Percentiles rank a stretch among this genome's conserved stretches.
These are phyloP conservation scores for Bovichtus variegatus DNA, from an alignment of 2,797 vertebrate species.

Conservation along the genomic window DNA sequence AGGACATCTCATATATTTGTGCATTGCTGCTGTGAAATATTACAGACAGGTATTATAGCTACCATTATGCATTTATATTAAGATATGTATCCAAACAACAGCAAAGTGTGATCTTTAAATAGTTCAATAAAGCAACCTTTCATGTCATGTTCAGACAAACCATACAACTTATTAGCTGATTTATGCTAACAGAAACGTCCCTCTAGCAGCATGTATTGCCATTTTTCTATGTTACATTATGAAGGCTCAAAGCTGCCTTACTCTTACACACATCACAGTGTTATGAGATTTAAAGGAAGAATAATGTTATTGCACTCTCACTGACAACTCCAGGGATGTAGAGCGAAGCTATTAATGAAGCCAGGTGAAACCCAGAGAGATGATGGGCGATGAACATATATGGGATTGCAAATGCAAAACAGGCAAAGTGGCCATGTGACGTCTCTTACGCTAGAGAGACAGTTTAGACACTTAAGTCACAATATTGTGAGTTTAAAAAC, in stretches of 20 bases:
- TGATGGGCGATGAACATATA: conserved; percentile 24
- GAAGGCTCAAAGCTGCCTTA: conserved; percentile 35
- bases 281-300: conserved; percentile 65
- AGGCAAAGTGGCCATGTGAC: conserved; percentile 8
- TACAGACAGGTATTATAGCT: conserved; percentile 64
- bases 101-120: conserved; percentile 48
- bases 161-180: conserved; percentile 12
- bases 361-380: conserved; percentile 18
- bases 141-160: conserved; percentile 33
- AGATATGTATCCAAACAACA: conserved; percentile 73
- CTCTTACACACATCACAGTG: conserved; percentile 75
- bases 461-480: not conserved
- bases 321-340: conserved; percentile 28
- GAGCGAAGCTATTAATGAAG: conserved; percentile 39
- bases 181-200: conserved; percentile 32
- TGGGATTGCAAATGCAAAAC: conserved; percentile 31
- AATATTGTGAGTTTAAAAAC: conserved; percentile 18
- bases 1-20: conserved; percentile 67
- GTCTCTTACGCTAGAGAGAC: conserved; percentile 6
- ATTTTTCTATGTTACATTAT: conserved; percentile 32
- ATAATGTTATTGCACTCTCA: conserved; percentile 55
- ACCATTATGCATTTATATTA: conserved; percentile 68
- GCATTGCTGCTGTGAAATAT: conserved; percentile 57
- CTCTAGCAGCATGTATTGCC: conserved; percentile 39
- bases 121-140: conserved; percentile 38